Percentiles rank a stretch among this genome's conserved stretches.
phyloP scores from a whole-genome alignment of 2,113 vertebrate species.

The Limnothrissa miodon region DNA sequence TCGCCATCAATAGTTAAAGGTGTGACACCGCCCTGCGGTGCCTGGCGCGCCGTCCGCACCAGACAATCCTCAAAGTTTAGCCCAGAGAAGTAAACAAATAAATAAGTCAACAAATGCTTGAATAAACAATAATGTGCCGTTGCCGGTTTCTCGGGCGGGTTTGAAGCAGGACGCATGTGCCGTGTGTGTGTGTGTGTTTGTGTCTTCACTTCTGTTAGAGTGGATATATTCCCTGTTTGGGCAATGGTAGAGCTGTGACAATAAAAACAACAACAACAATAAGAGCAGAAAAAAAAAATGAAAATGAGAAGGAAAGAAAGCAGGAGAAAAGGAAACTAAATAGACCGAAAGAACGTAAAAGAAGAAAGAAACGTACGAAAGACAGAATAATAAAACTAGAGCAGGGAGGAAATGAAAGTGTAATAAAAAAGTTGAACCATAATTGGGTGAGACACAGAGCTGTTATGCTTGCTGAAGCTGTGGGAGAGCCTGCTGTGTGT shows the following conservation, averaged over 20 bases:
- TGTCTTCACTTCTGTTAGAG: neutral
- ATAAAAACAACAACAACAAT: neutral
- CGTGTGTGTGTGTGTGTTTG: constrained; percentile 4
- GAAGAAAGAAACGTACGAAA: neutral
- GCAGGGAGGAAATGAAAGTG: constrained; percentile 13
- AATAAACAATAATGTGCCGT: constrained; percentile 46
- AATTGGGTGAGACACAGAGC: constrained; percentile 36
- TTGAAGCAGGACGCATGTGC: neutral
- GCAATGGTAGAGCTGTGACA: neutral
- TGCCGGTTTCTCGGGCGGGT: neutral
- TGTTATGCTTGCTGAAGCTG: constrained; percentile 44
- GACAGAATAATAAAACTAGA: constrained; percentile 12
- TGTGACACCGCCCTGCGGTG: neutral
- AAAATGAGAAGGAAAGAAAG: neutral
- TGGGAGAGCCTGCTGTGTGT: constrained; percentile 55
- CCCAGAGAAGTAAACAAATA: constrained; percentile 48
- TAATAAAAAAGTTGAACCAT: constrained; percentile 21
- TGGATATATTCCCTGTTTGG: neutral
- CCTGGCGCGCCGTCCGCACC: neutral
- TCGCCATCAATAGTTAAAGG: constrained; percentile 51
- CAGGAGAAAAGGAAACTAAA: neutral
- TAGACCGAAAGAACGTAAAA: neutral
- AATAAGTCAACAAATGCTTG: constrained; percentile 45
- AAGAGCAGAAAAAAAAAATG: neutral
- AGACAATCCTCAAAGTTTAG: constrained; percentile 40